Base-by-base conservation (phyloP, 2,888 invertebrate genomes). In the Gordius sp. region DNA sequence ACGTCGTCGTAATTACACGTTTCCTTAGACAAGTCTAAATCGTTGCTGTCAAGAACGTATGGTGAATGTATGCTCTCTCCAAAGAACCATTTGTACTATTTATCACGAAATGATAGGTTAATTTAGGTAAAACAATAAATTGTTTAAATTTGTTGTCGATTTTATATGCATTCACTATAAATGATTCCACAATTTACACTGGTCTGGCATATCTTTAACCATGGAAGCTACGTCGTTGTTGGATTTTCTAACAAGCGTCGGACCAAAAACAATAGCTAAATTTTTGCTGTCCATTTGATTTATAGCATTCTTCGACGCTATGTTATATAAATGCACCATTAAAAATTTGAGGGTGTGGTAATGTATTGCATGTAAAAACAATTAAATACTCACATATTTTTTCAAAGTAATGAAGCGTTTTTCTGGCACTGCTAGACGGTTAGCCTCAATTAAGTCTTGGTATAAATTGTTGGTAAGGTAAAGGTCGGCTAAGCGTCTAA, bases 241-340 rank as follows among this genome's bases (percentile, higher is more conserved):
- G 16, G 47, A 82, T 13, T 82, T 79, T 62, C 85, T 76, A 59
- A 87, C 82, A 61, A 89, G 75, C 60, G 86, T 87, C 2, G 87
- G 89, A 0, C 87, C 87, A 71, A 89, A 89, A 61, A 89, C 85
- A 60, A 89, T 87, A 59, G 86, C 85, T 66, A 84, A 72, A 71
- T 82, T 82, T 63, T 82, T 77, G 56, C 84, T 81, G 67, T 85
- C 85, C 87, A 89, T 89, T 71, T 65, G 61, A 58, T 93, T 93
- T 57, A 77, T 72, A 60, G 80, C 76, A 62, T 82, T 80, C 68
- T 85, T 80, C 2, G 63, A 64, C 1, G 71, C 69, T 58, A 93
- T 82, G 63, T 76, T 76, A 64, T 80, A 79, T 65, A 93, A 73
- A 73, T 93, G 93, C 62, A 79, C 75, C 66, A 87, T 79, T 64